phyloP scores from a whole-genome alignment of 2,113 vertebrate genomes.

The Bambusicola thoracicus region DNA sequence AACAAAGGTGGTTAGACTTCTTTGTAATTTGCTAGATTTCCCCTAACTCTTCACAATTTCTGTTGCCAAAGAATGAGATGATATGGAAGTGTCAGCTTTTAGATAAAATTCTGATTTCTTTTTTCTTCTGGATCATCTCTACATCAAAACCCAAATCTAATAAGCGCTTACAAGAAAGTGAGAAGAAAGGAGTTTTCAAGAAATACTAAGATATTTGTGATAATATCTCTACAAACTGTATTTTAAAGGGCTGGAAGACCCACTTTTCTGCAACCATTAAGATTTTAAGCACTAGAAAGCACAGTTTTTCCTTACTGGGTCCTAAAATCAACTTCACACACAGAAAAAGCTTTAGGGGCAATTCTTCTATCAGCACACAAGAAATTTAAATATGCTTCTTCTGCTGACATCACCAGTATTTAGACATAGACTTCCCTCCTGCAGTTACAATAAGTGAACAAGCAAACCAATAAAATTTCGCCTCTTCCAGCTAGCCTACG shows the following conservation, averaged over 20 bases:
- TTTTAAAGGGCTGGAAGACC: not conserved
- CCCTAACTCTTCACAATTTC: not conserved
- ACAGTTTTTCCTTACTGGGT: not conserved
- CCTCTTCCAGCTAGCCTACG: not conserved
- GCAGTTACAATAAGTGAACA: not conserved
- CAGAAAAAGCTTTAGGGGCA: not conserved
- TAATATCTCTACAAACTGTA: not conserved
- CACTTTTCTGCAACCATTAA: not conserved
- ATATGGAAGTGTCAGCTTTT: not conserved
- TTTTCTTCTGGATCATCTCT: not conserved
- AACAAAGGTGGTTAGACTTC: not conserved
- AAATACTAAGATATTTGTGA: not conserved
- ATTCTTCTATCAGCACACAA: not conserved
- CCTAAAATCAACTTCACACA: conserved; percentile 22
- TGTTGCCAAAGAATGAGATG: not conserved
- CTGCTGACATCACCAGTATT: not conserved
- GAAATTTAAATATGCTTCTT: not conserved
- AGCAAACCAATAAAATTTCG: not conserved
- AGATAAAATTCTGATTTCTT: not conserved
- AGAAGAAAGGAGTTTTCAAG: not conserved
- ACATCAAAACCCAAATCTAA: not conserved
- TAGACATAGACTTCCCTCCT: not conserved
- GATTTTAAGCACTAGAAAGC: not conserved
- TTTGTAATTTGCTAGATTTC: not conserved
- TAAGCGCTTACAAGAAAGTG: not conserved